Percentiles rank a stretch among this genome's conserved stretches.
phyloP scores from a whole-genome alignment of 2,113 vertebrate genomes.

The Collichthys lucidus region DNA sequence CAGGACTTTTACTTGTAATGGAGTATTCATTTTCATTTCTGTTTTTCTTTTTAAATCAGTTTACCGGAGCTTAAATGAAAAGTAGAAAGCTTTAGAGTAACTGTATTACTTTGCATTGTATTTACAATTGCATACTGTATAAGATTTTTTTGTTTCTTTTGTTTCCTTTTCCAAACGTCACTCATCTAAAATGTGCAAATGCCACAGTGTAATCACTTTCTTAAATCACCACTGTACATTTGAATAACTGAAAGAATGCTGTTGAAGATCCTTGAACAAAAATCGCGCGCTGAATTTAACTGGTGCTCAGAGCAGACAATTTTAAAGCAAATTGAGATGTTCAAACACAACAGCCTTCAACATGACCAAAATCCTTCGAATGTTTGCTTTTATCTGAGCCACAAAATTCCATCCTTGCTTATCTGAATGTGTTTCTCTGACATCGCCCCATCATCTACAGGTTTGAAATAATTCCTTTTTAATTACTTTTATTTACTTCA shows the following conservation, averaged over 20 bases:
- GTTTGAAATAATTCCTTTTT: not conserved
- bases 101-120: not conserved
- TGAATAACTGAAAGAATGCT: slow-evolving; percentile 47
- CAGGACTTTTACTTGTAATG: no score
- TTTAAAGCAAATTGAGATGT: slow-evolving; percentile 37
- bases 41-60: not conserved
- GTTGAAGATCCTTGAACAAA: slow-evolving; percentile 60
- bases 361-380: slow-evolving; percentile 45
- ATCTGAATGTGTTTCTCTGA: slow-evolving; percentile 15
- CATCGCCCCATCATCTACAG: not conserved
- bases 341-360: slow-evolving; percentile 44
- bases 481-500: not conserved
- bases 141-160: not conserved
- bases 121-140: not conserved
- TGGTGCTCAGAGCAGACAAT: slow-evolving; percentile 10
- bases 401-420: slow-evolving; percentile 29
- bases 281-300: slow-evolving; percentile 21
- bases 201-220: slow-evolving; percentile 2
- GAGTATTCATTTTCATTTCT: no score
- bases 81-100: not conserved
- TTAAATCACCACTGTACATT: slow-evolving; percentile 22
- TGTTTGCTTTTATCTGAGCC: slow-evolving; percentile 38
- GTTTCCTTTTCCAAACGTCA: not conserved
- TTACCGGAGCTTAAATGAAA: no score
- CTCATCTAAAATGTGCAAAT: slow-evolving; percentile 8